phyloP scores from a whole-genome alignment of 2,888 invertebrate genomes.

The Clostera curtula region DNA sequence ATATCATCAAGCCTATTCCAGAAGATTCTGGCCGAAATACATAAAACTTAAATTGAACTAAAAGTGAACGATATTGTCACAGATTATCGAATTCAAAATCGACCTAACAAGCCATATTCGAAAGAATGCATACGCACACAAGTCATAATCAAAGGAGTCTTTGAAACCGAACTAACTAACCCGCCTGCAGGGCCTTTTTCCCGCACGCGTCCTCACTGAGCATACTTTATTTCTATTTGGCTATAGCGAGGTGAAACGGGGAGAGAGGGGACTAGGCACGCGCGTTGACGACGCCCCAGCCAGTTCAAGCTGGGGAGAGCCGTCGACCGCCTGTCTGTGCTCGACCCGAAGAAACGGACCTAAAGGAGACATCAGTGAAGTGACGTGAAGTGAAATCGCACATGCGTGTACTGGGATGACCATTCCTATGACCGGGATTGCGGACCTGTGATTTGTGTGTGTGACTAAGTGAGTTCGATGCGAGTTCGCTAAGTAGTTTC shows the following conservation, averaged over 20 bases:
- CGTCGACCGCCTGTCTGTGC: conserved; percentile 41
- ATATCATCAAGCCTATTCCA: too few relatives aligned
- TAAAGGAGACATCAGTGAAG: conserved; percentile 49
- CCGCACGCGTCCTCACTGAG: conserved; percentile 60
- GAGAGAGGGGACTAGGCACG: conserved; percentile 50
- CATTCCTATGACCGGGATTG: conserved; percentile 35
- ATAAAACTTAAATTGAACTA: too few relatives aligned
- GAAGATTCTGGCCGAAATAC: too few relatives aligned
- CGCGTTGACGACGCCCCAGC: conserved; percentile 69
- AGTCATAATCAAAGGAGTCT: conserved; percentile 14
- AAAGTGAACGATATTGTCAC: too few relatives aligned
- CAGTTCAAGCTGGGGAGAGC: conserved; percentile 64
- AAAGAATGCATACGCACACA: conserved; percentile 7
- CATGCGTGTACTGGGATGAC: conserved; percentile 48
- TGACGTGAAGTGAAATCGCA: conserved; percentile 56
- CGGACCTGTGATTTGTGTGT: conserved; percentile 55
- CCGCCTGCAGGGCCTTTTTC: conserved; percentile 52
- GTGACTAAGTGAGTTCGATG: conserved; percentile 39
- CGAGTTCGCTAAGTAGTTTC: conserved; percentile 39
- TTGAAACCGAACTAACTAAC: conserved; percentile 23
- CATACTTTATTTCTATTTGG: conserved; percentile 73
- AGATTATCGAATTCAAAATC: too few relatives aligned
- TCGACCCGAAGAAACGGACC: conserved; percentile 29
- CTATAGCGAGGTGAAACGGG: conserved; percentile 60
- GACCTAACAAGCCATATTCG: too few relatives aligned